Evolutionary conservation across 2,113 vertebrate genomes (phyloP), one percentile per base, ranked within the genome.

Genomic region (Macquaria ambigua): DNA sequence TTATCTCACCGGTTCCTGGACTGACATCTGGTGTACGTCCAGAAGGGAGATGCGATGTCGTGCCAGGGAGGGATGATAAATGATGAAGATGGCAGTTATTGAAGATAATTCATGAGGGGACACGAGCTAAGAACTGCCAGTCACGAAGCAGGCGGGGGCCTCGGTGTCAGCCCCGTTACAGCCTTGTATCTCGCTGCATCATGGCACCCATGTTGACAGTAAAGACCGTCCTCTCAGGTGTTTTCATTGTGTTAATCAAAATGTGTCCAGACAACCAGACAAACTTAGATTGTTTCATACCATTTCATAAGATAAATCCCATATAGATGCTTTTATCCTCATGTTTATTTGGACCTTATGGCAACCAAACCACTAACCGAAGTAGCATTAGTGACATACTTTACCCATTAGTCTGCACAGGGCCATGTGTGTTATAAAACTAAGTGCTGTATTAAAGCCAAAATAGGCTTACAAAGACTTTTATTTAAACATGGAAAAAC

Each of bases 1-100:
- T 87, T 79, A 69, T 85, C 77, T 78, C 31, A 39, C 11, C 20
- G 62, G 16, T 66, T 82, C 39, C 53, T 82, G 79, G 71, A 56
- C 25, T 64, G 87, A 85, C 67, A 55, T 74, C 83, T 80, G 85
- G 72, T 56, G 67, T 80, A 41, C 1, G 8, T 75, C 66, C 52
- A 69, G 81, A 39, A 9, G 46, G 77, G 28, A 63, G 61, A 81
- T 52, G 53, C 0, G 3, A 39, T 23, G 63, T 48, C 0, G 3
- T 85, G 82, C 8, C 48, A 72, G 53, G 39, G 53, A 63, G 15
- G 69, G 76, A 81, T 74, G 76, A 84, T 56, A 55, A 90, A 77
- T 56, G 78, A 81, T 59, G 69, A 67, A 46, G 61, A 2, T 6
- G 74, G 37, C 50, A 58, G 52, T 71, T 53, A 67, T 37, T 53